These are phyloP conservation scores for Protula sp. DNA, from an alignment of 2,888 invertebrate species.

Conservation along the genomic window DNA sequence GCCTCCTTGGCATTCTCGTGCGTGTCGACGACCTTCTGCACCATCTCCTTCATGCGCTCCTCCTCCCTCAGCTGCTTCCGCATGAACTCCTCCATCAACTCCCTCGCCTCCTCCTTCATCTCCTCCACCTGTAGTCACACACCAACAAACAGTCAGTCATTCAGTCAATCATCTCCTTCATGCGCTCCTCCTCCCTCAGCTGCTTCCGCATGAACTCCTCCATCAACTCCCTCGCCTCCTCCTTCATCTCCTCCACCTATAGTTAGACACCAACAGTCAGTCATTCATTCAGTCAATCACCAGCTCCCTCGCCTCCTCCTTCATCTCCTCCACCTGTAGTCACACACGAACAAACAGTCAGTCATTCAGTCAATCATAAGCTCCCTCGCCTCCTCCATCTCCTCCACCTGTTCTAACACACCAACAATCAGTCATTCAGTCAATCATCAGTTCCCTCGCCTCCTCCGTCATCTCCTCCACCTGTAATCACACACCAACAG, in stretches of 20 bases:
- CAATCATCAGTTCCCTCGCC: conserved; percentile 38
- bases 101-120: conserved; percentile 43
- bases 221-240: conserved; percentile 42
- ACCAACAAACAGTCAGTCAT: too few species aligned
- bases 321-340: conserved; percentile 43
- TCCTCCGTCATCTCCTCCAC: conserved; percentile 39
- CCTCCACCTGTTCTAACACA: too few species aligned
- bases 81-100: conserved; percentile 43
- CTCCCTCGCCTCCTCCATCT: not conserved
- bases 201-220: conserved; percentile 41
- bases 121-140: not conserved
- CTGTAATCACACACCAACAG: not conserved
- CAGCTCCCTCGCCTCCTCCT: conserved; percentile 36
- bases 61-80: conserved; percentile 46
- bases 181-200: conserved; percentile 44
- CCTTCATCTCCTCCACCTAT: conserved; percentile 31
- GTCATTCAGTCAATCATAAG: too few species aligned
- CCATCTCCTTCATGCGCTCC: conserved; percentile 29
- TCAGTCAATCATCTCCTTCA: conserved; percentile 27
- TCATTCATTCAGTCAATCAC: too few species aligned
- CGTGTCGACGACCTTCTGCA: conserved; percentile 46
- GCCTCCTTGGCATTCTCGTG: conserved; percentile 50
- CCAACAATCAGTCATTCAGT: too few species aligned
- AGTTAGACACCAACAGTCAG: too few species aligned
- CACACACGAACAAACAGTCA: too few species aligned